Evolutionary conservation across 2,113 vertebrate genomes (phyloP).

Genomic region (Polyodon spathula): DNA sequence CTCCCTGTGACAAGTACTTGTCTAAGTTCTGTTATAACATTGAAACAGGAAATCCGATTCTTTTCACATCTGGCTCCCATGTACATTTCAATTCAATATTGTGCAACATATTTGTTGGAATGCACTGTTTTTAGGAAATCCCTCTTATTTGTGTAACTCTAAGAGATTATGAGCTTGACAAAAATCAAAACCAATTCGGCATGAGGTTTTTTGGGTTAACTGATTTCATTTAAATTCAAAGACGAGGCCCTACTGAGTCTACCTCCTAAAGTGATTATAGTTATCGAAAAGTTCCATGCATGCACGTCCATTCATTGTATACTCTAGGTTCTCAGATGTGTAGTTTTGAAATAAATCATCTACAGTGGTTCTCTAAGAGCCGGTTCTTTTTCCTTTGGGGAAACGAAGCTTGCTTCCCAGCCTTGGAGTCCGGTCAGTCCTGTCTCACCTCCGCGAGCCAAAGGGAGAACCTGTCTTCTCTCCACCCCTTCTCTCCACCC

Average conservation of each 20-base stretch:
- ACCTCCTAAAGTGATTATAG: too few species aligned
- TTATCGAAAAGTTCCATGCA: too few species aligned
- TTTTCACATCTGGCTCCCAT: conserved; percentile 1
- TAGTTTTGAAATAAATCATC: too few species aligned
- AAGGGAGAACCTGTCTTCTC: too few species aligned
- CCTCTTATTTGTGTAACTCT: background rate
- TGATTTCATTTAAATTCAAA: background rate
- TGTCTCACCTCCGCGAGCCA: too few species aligned
- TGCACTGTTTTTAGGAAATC: background rate
- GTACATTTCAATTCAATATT: background rate
- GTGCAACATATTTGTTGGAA: background rate
- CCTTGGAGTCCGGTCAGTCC: too few species aligned
- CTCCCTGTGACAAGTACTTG: background rate
- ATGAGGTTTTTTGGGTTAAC: background rate
- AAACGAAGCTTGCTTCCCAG: too few species aligned
- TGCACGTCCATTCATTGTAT: too few species aligned
- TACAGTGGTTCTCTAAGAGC: too few species aligned
- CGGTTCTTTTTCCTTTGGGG: too few species aligned
- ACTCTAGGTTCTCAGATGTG: too few species aligned
- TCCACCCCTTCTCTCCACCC: too few species aligned
- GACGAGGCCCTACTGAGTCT: background rate
- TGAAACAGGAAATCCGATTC: background rate
- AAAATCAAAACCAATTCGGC: background rate
- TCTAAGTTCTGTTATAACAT: background rate
- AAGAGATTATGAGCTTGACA: background rate